These are phyloP conservation scores for Aurelia coerulea DNA, from an alignment of 30 jellyfish, hydroid and myxozoan species.

Conservation along the genomic window DNA sequence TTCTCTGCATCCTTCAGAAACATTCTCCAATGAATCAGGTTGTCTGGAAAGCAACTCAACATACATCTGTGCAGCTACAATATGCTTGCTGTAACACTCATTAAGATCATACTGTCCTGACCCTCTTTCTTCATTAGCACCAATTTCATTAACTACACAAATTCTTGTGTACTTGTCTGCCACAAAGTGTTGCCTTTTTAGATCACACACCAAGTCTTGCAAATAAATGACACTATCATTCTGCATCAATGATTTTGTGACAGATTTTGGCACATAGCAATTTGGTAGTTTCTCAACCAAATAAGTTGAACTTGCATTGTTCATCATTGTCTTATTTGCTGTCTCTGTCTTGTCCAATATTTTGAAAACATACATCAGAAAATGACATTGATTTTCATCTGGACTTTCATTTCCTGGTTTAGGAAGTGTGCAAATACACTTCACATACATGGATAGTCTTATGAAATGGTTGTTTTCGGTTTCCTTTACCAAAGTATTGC, in stretches of 20 bases:
- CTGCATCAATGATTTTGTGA: conserved; percentile 14
- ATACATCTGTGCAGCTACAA: background rate
- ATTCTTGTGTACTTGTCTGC: conserved; percentile 41
- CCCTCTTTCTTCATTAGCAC: background rate
- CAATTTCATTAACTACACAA: background rate
- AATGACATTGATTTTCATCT: no score
- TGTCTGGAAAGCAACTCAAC: background rate
- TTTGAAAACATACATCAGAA: no score
- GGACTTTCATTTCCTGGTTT: no score
- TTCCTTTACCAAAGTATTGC: no score
- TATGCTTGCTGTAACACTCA: background rate
- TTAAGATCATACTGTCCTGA: no score
- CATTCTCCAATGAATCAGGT: background rate
- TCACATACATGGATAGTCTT: no score
- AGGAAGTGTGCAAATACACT: no score
- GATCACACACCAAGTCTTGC: conserved; percentile 1
- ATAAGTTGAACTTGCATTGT: background rate
- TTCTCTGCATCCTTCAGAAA: conserved; percentile 17
- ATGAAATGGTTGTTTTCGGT: no score
- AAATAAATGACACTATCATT: background rate
- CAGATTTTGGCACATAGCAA: conserved; percentile 51
- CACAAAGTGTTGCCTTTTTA: background rate
- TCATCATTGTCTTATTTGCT: no score
- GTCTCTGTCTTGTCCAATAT: no score
- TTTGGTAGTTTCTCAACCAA: conserved; percentile 20